Evolutionary conservation across 30 jellyfish, hydroid and myxozoan genomes (phyloP), one percentile per base, ranked within the genome.

Genomic region (Rhopilema esculentum): DNA sequence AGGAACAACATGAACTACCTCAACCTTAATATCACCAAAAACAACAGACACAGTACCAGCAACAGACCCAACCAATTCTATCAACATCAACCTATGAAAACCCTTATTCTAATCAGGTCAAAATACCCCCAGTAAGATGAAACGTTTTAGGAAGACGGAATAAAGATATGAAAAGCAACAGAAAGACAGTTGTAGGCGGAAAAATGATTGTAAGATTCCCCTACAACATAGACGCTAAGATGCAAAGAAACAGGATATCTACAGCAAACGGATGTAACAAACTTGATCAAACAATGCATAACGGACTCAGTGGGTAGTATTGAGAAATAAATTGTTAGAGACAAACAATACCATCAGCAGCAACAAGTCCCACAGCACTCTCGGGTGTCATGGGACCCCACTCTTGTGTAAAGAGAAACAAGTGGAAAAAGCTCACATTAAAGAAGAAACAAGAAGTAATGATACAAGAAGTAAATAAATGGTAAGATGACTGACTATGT

Each of bases 181-280:
- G 80, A 69, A 30, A 69, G 80, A 61, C 25, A 69, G 80, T 25
- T 69, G 80, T 48, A 69, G 62, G 62, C 27, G 80, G 80, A 61
- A 61, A 27, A 20, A 24, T 9, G 62, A 69, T 27, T 69, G 80
- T 69, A 69, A 30, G n/a, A 69, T 69, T 69, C 62, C 27, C 80
- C 53, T 61, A 69, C 80, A 69, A 69, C 62, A 69, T 69, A 69
- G 49, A 21, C 28, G 28, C 24, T 7, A 69, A 69, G 30, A 19
- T 17, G 20, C 27, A 22, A 27, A 28, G 52, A 25, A 20, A 17
- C 27, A 63, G 29, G 30, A 27, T 16, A 69, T 17, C 24, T 22
- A 16, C 79, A 69, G 52, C 24, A 22, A 24, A 69, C 22, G 23
- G 51, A 69, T 17, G 30, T 17, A 69, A 69, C 29, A 19, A 24